Evolutionary conservation across 2,797 vertebrate genomes (phyloP).

Genomic region (Triplophysa bombifrons): DNA sequence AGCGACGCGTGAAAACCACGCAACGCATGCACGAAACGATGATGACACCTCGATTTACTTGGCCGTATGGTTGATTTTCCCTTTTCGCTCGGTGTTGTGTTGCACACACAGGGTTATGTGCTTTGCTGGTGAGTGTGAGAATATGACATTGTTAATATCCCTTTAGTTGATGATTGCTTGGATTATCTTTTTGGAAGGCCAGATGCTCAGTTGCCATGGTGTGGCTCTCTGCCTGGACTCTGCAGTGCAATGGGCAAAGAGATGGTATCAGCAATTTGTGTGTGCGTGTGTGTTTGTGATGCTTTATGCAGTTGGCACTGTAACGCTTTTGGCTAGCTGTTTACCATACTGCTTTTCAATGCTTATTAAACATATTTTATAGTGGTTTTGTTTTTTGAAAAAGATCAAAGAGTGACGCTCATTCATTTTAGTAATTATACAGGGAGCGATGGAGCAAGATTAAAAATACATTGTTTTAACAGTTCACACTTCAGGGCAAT

Average conservation of each 20-base stretch:
- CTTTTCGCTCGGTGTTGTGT: constrained; percentile 2
- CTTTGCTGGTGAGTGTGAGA: constrained; percentile 36
- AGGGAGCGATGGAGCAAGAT: constrained; percentile 13
- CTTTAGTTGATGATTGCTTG: constrained; percentile 40
- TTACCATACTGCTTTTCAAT: constrained; percentile 29
- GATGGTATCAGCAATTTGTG: constrained; percentile 26
- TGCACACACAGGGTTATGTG: constrained; percentile 21
- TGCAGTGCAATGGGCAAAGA: constrained; percentile 37
- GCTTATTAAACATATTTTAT: constrained; percentile 48
- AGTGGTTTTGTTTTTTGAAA: constrained; percentile 26
- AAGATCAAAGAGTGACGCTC: constrained; percentile 21
- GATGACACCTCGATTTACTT: constrained; percentile 3
- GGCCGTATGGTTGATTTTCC: constrained; percentile 1
- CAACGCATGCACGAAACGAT: constrained; percentile 5
- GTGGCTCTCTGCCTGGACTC: constrained; percentile 46
- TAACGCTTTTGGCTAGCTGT: constrained; percentile 34
- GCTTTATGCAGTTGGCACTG: constrained; percentile 31
- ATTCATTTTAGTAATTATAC: constrained; percentile 28
- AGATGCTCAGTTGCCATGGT: constrained; percentile 33
- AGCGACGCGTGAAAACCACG: neutral
- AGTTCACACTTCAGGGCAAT: constrained; percentile 2
- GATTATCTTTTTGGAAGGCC: constrained; percentile 45
- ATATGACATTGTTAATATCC: constrained; percentile 32
- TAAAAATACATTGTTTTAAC: constrained; percentile 17
- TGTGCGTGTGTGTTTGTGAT: neutral